Percentiles rank a stretch among this genome's conserved stretches.
Conservation (phyloP, 1,140 invertebrate genomes). For the Papilio machaon region DNA sequence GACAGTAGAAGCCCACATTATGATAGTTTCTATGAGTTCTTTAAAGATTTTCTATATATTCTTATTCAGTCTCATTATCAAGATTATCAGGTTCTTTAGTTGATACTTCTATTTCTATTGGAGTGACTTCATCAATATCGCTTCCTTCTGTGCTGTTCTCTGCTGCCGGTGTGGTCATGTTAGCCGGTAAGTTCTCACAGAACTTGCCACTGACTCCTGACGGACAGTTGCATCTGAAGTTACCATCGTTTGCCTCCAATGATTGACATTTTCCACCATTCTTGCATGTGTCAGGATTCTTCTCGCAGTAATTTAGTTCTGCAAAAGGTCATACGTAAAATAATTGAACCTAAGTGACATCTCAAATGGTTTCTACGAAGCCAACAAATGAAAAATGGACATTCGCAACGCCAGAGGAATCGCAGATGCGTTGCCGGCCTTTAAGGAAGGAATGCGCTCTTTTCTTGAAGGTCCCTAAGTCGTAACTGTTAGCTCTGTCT, state of each 20-base stretch:
- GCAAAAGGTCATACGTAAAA: conserved; percentile 50
- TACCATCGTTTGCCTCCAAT: conserved; percentile 87
- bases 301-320: conserved; percentile 90
- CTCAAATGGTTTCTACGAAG: not conserved
- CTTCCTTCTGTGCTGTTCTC: conserved; percentile 33
- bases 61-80: conserved; percentile 74
- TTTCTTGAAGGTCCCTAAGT: too few species aligned
- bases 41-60: conserved; percentile 21
- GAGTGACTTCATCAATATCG: conserved; percentile 38
- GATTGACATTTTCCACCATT: conserved; percentile 92
- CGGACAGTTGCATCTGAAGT: conserved; percentile 87
- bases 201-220: conserved; percentile 83
- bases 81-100: conserved; percentile 52
- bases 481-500: not conserved
- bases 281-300: conserved; percentile 86
- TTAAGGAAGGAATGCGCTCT: too few species aligned
- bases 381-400: conserved; percentile 43
- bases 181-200: conserved; percentile 83
- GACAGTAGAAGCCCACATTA: too few species aligned
- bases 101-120: conserved; percentile 40
- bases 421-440: too few species aligned
- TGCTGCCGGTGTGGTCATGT: conserved; percentile 51
- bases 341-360: not conserved
- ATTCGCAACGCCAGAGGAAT: too few species aligned
- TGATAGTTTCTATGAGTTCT: not conserved